Conservation (phyloP, 1,140 invertebrate species). For the Pogonomyrmex barbatus region DNA sequence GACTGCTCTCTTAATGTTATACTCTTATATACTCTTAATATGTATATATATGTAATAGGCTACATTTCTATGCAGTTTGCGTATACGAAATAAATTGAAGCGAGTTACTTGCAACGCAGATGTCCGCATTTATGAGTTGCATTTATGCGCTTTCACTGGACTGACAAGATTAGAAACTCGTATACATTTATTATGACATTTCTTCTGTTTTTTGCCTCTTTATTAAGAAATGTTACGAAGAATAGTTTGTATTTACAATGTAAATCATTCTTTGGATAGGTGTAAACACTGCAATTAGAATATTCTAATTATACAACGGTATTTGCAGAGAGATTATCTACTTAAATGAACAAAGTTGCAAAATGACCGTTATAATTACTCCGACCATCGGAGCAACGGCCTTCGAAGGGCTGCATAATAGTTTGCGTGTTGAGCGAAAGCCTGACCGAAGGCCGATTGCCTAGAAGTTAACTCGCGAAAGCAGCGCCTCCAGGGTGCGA, state of each 20-base stretch:
- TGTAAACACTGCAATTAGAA: constrained; percentile 18
- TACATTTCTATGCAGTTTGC: constrained; percentile 50
- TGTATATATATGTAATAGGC: constrained; percentile 1
- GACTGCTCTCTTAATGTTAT: neutral
- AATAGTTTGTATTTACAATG: neutral
- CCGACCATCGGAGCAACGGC: constrained; percentile 60
- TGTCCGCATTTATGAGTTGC: constrained; percentile 33
- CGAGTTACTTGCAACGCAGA: constrained; percentile 14
- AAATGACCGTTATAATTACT: constrained; percentile 70
- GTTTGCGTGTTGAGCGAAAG: constrained; percentile 70
- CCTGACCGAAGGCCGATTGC: constrained; percentile 65
- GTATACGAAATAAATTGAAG: constrained; percentile 30
- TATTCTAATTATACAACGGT: constrained; percentile 24
- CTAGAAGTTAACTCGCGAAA: constrained; percentile 69
- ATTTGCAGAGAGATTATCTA: constrained; percentile 13
- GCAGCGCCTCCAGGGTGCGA: constrained; percentile 56
- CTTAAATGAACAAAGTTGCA: constrained; percentile 28
- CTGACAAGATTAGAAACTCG: constrained; percentile 37
- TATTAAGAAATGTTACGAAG: neutral
- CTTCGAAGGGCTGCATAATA: constrained; percentile 50
- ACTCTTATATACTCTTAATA: constrained; percentile 45
- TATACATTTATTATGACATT: constrained; percentile 17
- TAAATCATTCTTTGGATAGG: neutral
- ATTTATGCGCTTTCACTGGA: constrained; percentile 53
- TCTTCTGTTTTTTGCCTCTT: constrained; percentile 20